phyloP scores from a whole-genome alignment of 2,888 invertebrate species.

The Ctena decussata region DNA sequence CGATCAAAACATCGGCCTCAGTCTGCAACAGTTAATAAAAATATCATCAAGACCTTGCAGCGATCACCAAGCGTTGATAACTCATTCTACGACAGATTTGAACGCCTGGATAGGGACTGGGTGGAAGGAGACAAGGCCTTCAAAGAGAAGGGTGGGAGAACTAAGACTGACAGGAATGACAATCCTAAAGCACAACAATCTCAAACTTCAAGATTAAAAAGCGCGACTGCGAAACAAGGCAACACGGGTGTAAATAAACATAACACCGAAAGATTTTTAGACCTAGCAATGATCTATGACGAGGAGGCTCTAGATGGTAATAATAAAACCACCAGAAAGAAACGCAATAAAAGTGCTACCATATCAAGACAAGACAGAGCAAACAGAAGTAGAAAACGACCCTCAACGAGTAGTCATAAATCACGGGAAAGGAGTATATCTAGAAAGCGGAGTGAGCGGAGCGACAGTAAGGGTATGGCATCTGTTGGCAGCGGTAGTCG shows the following conservation, averaged over 20 bases:
- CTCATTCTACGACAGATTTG: conserved; percentile 59
- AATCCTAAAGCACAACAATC: neutral
- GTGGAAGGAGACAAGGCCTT: conserved; percentile 43
- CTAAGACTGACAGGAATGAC: conserved; percentile 38
- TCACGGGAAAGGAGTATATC: conserved; percentile 56
- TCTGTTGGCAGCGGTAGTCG: conserved; percentile 49
- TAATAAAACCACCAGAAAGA: neutral
- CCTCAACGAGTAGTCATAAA: conserved; percentile 34
- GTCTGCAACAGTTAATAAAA: conserved; percentile 49
- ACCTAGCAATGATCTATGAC: conserved; percentile 55
- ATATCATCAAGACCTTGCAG: conserved; percentile 37
- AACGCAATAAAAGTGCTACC: neutral
- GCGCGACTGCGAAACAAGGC: neutral
- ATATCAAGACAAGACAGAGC: conserved; percentile 2
- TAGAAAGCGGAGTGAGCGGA: conserved; percentile 41
- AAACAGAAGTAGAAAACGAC: conserved; percentile 21
- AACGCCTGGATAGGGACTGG: conserved; percentile 55
- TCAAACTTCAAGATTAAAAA: neutral
- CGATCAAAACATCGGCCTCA: conserved; percentile 15
- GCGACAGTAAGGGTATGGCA: conserved; percentile 35
- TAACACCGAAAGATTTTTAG: conserved; percentile 45
- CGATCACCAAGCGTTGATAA: conserved; percentile 49
- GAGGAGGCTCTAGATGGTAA: conserved; percentile 10
- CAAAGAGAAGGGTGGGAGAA: conserved; percentile 52
- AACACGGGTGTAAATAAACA: neutral